Evolutionary conservation across 2,797 vertebrate species (phyloP).

Genomic region (Gila robusta): DNA sequence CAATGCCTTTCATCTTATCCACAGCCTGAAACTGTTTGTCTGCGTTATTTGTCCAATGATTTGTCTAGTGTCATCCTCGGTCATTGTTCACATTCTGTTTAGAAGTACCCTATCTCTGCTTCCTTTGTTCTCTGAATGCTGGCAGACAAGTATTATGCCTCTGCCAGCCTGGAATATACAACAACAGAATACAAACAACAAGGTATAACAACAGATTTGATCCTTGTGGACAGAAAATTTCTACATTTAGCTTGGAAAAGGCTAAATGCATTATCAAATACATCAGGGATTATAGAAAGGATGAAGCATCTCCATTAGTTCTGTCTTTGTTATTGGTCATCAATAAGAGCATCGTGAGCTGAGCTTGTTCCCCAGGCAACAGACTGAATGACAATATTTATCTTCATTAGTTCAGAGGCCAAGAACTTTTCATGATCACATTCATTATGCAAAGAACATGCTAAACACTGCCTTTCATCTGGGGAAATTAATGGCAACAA

Average conservation of each 20-base stretch:
- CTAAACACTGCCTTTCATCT: conserved; percentile 23
- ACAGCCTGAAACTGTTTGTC: neutral
- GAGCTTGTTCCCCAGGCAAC: conserved; percentile 55
- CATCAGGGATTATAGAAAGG: conserved; percentile 26
- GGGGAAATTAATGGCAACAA: neutral
- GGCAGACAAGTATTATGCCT: conserved; percentile 13
- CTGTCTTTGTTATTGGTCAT: conserved; percentile 34
- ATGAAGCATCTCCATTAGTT: conserved; percentile 25
- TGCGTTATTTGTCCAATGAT: neutral
- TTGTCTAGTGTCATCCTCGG: conserved; percentile 21
- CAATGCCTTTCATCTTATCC: conserved; percentile 11
- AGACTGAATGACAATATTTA: conserved; percentile 36
- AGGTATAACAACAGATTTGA: conserved; percentile 29
- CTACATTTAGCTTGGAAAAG: conserved; percentile 36
- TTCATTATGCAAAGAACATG: conserved; percentile 42
- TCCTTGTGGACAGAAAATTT: conserved; percentile 20
- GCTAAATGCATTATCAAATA: conserved; percentile 32
- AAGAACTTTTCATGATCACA: conserved; percentile 32
- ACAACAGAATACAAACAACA: conserved; percentile 7
- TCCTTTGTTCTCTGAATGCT: conserved; percentile 12
- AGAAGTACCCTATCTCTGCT: neutral
- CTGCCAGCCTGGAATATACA: conserved; percentile 10
- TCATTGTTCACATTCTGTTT: conserved; percentile 22
- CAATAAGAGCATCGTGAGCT: neutral
- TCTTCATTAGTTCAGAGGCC: conserved; percentile 26